A percentile compares a stretch with the other conserved stretches of the same genome.
Evolutionary conservation across 1,140 invertebrate genomes (phyloP).

Genomic region (Cydia splendana): DNA sequence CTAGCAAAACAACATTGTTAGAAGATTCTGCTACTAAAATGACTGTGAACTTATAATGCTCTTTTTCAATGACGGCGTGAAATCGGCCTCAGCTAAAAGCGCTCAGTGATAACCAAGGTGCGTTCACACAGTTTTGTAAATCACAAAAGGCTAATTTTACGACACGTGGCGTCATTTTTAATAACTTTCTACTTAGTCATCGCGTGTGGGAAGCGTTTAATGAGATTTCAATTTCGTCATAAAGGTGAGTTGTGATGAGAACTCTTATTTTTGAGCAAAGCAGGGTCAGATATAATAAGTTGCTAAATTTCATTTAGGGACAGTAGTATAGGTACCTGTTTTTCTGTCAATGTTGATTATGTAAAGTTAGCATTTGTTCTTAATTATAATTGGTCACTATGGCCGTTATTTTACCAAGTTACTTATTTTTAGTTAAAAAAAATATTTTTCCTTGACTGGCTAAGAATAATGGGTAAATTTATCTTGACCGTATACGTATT

Average conservation of each 20-base stretch:
- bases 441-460: too few species aligned
- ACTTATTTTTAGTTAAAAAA: too few species aligned
- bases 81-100: background rate
- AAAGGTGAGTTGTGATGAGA: conserved; percentile 13
- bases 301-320: background rate
- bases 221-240: conserved; percentile 19
- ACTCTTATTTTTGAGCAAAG: background rate
- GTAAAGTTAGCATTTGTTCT: too few species aligned
- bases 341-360: too few species aligned
- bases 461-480: too few species aligned
- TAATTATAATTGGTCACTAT: too few species aligned
- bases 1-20: too few species aligned
- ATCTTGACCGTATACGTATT: too few species aligned
- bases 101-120: conserved; percentile 2
- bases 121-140: conserved; percentile 26
- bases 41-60: too few species aligned
- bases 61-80: background rate
- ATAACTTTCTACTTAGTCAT: conserved; percentile 36
- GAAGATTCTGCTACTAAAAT: too few species aligned
- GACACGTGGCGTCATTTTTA: conserved; percentile 61
- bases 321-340: too few species aligned
- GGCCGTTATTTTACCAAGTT: too few species aligned
- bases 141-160: conserved; percentile 40
- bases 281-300: background rate
- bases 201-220: conserved; percentile 27